Percentiles rank a stretch among this genome's conserved stretches.
Conservation (phyloP, 2,888 invertebrate genomes). For the Muscina levida region DNA sequence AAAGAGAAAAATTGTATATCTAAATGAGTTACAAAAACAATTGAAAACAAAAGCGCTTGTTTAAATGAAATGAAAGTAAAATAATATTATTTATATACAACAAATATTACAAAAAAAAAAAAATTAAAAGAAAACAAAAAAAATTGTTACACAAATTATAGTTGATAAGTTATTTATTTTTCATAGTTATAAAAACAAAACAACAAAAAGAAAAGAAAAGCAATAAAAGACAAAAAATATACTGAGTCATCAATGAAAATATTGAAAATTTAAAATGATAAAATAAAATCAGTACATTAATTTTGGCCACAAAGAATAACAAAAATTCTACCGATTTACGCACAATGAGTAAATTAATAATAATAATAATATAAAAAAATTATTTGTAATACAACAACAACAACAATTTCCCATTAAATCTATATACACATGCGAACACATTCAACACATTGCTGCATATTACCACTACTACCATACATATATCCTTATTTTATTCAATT, state of each 20-base stretch:
- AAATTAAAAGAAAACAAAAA: too few species aligned
- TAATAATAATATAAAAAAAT: too few species aligned
- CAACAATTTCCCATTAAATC: too few species aligned
- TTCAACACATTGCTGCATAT: constrained; percentile 25
- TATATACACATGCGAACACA: background rate
- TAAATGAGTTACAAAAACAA: constrained; percentile 15
- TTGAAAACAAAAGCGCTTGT: constrained; percentile 3
- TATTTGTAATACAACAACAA: too few species aligned
- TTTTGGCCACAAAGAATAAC: too few species aligned
- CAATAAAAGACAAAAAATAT: constrained; percentile 19
- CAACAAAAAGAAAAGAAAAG: constrained; percentile 30
- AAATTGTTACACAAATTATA: constrained; percentile 55
- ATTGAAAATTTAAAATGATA: too few species aligned
- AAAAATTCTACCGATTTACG: too few species aligned
- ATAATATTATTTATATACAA: constrained; percentile 20
- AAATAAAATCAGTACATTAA: too few species aligned
- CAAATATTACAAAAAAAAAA: too few species aligned
- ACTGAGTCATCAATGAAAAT: constrained; percentile 2
- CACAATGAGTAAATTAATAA: too few species aligned
- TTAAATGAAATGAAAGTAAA: background rate
- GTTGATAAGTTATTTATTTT: constrained; percentile 63
- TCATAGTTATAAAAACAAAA: constrained; percentile 46
- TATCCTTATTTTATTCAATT: background rate
- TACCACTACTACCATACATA: background rate
- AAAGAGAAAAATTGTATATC: constrained; percentile 34